Conservation (phyloP, 2,888 invertebrate genomes). For the Chalcis sispes region DNA sequence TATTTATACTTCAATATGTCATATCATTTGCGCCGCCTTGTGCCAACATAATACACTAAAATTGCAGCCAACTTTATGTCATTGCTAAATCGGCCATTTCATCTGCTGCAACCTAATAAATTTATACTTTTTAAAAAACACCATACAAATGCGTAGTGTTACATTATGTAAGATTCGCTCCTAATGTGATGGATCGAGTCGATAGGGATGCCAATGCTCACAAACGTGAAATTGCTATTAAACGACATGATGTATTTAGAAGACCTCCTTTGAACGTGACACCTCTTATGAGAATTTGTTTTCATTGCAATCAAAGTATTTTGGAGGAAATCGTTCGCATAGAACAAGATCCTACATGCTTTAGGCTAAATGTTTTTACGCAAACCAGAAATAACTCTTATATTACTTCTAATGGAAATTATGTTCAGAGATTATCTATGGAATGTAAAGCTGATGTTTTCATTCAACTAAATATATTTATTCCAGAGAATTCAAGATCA, state of each 20-base stretch:
- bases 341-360: slow-evolving; percentile 39
- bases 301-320: slow-evolving; percentile 44
- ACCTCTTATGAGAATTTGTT: not conserved
- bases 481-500: slow-evolving; percentile 23
- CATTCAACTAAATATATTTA: slow-evolving; percentile 37
- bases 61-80: too few species aligned
- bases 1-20: too few species aligned
- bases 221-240: too few species aligned
- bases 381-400: slow-evolving; percentile 42
- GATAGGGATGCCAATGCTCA: too few species aligned
- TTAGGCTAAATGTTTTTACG: slow-evolving; percentile 49
- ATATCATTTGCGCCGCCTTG: too few species aligned
- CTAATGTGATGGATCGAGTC: too few species aligned
- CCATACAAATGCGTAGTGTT: too few species aligned
- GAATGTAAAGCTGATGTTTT: slow-evolving; percentile 47
- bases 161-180: too few species aligned
- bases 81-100: too few species aligned
- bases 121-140: too few species aligned
- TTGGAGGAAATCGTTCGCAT: slow-evolving; percentile 29
- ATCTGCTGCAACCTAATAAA: too few species aligned
- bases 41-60: too few species aligned
- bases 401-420: slow-evolving; percentile 50
- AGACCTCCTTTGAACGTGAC: slow-evolving; percentile 4
- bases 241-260: not conserved
- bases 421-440: slow-evolving; percentile 38